Evolutionary conservation across 2,888 invertebrate species (phyloP).

Genomic region (Escarpia spicata): DNA sequence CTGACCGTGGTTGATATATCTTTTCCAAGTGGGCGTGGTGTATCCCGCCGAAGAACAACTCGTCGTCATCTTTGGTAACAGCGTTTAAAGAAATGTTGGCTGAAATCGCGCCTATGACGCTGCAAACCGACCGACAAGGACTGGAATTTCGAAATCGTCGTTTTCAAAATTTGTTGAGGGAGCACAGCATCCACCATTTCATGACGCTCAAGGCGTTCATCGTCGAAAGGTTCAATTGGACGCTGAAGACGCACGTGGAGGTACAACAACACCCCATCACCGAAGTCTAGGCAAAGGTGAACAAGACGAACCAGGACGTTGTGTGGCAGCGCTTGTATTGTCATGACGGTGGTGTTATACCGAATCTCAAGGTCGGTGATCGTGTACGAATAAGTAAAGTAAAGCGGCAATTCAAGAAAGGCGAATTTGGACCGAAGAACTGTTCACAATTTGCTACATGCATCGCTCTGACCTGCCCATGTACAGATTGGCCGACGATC

Average conservation of each 20-base stretch:
- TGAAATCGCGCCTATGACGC: slow-evolving; percentile 36
- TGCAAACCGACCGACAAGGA: not conserved
- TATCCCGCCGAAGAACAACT: slow-evolving; percentile 36
- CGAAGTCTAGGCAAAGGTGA: not conserved
- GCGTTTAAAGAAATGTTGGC: slow-evolving; percentile 34
- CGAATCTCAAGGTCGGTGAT: slow-evolving; percentile 33
- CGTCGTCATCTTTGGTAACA: slow-evolving; percentile 19
- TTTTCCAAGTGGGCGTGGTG: slow-evolving; percentile 45
- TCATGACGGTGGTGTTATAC: slow-evolving; percentile 13
- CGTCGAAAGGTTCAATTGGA: slow-evolving; percentile 46
- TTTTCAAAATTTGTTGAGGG: slow-evolving; percentile 8
- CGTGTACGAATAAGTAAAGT: slow-evolving; percentile 37
- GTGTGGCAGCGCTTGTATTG: slow-evolving; percentile 20
- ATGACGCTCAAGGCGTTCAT: slow-evolving; percentile 20
- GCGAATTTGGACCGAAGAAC: not conserved
- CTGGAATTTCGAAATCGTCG: slow-evolving; percentile 23
- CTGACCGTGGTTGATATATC: slow-evolving; percentile 47
- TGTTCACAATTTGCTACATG: not conserved
- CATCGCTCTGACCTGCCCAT: slow-evolving; percentile 23
- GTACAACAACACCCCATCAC: slow-evolving; percentile 34
- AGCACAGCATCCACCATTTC: slow-evolving; percentile 21
- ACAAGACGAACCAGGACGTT: not conserved
- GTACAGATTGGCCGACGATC: slow-evolving; percentile 19
- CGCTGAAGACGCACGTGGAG: slow-evolving; percentile 52
- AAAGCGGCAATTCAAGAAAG: slow-evolving; percentile 38